Evolutionary conservation across 23 tunicate species (phyloP), one percentile per base, ranked within the genome.

Genomic region (Ciona savignyi): DNA sequence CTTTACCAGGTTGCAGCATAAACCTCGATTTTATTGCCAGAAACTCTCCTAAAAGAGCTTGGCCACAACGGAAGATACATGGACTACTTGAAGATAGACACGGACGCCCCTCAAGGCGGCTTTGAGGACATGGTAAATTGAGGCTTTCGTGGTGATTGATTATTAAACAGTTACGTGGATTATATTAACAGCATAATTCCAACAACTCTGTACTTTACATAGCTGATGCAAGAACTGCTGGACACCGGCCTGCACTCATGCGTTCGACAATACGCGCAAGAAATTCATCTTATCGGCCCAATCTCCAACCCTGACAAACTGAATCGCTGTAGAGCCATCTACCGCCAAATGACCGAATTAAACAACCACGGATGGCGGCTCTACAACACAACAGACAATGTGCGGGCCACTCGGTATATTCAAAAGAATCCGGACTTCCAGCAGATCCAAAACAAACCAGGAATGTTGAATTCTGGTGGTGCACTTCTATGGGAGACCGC

Each of bases 51-150:
- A n/a, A n/a, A n/a, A n/a, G n/a, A n/a, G n/a, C n/a, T n/a, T n/a
- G n/a, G n/a, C n/a, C 61, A 20, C 32, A 62, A 77, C 35, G 32
- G 51, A 25, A 66, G 81, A 77, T 33, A 33, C 24, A 24, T 77
- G 25, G 81, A 77, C 34, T 77, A 65, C 73, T 77, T 23, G 66
- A 77, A 77, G 81, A 65, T 15, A n/a, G n/a, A n/a, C n/a, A n/a
- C n/a, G n/a, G n/a, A n/a, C n/a, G n/a, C n/a, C n/a, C n/a, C n/a
- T n/a, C n/a, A n/a, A n/a, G n/a, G n/a, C n/a, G n/a, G n/a, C n/a
- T n/a, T n/a, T n/a, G n/a, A n/a, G n/a, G n/a, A 72, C 65, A n/a
- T n/a, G n/a, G n/a, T n/a, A n/a, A n/a, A n/a, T n/a, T n/a, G n/a
- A n/a, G n/a, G n/a, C n/a, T n/a, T n/a, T n/a, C n/a, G n/a, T n/a